phyloP scores from a whole-genome alignment of 2,797 vertebrate genomes.

The Cyclopterus lumpus region DNA sequence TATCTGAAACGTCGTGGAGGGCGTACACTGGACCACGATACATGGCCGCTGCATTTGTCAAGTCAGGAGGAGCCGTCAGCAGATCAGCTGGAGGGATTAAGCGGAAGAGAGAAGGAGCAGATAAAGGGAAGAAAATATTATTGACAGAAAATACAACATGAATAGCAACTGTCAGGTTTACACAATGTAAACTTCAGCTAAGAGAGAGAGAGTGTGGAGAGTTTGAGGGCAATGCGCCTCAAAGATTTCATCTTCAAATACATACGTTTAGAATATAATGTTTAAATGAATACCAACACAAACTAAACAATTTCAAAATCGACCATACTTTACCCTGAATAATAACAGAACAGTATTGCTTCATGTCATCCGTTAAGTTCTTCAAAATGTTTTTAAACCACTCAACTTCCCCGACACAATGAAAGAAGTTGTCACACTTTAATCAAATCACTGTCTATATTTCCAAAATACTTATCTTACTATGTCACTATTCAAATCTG shows the following conservation, averaged over 20 bases:
- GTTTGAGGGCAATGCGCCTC: not conserved
- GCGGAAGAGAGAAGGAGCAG: not conserved
- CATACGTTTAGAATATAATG: not conserved
- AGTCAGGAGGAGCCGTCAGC: constrained; percentile 91
- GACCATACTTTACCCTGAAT: not conserved
- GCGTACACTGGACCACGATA: constrained; percentile 94
- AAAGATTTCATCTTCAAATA: not conserved
- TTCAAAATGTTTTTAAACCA: not conserved
- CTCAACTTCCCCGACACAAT: constrained; percentile 19
- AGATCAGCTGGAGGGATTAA: constrained; percentile 83
- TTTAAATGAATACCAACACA: constrained; percentile 8
- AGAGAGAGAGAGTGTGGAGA: not conserved
- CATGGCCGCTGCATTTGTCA: constrained; percentile 94
- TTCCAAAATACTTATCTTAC: constrained; percentile 16
- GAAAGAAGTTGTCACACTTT: constrained; percentile 21
- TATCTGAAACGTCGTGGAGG: constrained; percentile 93
- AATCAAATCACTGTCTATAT: constrained; percentile 11
- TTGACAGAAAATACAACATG: not conserved
- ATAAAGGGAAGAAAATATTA: not conserved
- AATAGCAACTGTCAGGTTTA: not conserved
- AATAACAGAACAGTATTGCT: not conserved
- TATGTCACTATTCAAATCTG: not conserved
- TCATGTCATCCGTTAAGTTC: not conserved
- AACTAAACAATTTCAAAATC: not conserved
- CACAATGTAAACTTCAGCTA: not conserved